Evolutionary conservation across 1,140 invertebrate species (phyloP), one percentile per base, ranked within the genome.

Genomic region (Bombus consobrinus): DNA sequence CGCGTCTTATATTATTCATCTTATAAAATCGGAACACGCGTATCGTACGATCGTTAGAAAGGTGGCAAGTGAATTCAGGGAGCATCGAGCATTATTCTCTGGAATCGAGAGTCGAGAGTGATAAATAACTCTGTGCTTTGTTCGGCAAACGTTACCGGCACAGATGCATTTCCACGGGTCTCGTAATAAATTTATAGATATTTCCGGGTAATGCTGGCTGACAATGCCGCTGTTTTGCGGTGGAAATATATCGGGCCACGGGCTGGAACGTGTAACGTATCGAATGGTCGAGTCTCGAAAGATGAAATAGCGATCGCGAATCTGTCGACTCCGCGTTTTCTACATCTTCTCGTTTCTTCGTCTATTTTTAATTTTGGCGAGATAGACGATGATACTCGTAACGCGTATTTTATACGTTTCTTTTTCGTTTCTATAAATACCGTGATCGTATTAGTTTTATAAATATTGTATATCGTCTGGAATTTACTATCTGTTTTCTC

Each of bases 181-280:
- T 64, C 57, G 43, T 83, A 75, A 83, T 83, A 83, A 83, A 83
- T 82, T 82, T 82, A 83, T 66, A 53, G 72, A 83, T 66, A 76
- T 76, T 66, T 68, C 59, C 72, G 72, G 57, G 72, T 66, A 43
- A 83, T 83, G 34, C 59, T 28, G 81, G 39, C n/a, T 71, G 72
- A 66, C 57, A 64, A 66, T 41, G 79, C 37, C n/a, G 32, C 13
- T 39, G 71, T 53, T 82, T 53, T 66, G 71, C 81, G 81, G 32
- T 74, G 34, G n/a, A 47, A 75, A 43, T 66, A 62, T 64, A 75
- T 47, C 34, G 39, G 39, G 25, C 25, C 9, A 25, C 25, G 34
- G 53, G 4, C 34, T 9, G 32, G 41, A 34, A 28, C 66, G 32
- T 39, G 32, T 28, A 47, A 82, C 39, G 69, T 34, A 43, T 80